Conservation (phyloP, 2,797 vertebrate genomes). For the Varecia variegata region DNA sequence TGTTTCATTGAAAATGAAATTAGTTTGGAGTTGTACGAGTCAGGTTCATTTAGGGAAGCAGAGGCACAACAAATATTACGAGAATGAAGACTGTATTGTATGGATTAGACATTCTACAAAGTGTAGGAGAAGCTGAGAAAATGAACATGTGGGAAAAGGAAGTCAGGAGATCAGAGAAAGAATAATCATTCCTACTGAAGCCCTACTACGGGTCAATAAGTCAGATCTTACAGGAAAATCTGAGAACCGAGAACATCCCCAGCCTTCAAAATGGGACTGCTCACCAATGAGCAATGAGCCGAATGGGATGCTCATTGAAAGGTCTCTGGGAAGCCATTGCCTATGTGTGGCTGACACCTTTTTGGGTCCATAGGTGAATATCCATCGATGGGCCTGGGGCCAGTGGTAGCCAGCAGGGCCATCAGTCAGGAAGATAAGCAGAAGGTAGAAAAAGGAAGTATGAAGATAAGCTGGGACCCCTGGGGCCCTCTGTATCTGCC, state of each 20-base stretch:
- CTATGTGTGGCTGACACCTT: background rate
- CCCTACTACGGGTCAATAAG: background rate
- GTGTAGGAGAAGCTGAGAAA: background rate
- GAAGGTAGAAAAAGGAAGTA: background rate
- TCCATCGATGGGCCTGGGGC: background rate
- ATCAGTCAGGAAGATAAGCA: background rate
- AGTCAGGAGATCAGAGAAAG: background rate
- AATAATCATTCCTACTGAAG: background rate
- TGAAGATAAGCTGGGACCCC: background rate
- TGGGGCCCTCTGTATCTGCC: background rate
- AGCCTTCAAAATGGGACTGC: background rate
- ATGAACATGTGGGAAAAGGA: background rate
- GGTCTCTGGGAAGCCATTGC: background rate
- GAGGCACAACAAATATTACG: background rate
- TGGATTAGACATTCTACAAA: background rate
- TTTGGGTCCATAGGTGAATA: background rate
- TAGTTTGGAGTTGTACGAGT: background rate
- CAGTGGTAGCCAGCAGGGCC: background rate
- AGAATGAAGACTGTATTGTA: background rate
- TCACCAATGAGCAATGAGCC: background rate
- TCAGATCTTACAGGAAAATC: background rate
- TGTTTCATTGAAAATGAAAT: constrained; percentile 1
- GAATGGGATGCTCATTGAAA: background rate
- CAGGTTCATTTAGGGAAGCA: background rate
- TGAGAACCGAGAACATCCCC: background rate